Evolutionary conservation across 2,888 invertebrate species (phyloP), one percentile per base, ranked within the genome.

Genomic region (Oligia fasciuncula): DNA sequence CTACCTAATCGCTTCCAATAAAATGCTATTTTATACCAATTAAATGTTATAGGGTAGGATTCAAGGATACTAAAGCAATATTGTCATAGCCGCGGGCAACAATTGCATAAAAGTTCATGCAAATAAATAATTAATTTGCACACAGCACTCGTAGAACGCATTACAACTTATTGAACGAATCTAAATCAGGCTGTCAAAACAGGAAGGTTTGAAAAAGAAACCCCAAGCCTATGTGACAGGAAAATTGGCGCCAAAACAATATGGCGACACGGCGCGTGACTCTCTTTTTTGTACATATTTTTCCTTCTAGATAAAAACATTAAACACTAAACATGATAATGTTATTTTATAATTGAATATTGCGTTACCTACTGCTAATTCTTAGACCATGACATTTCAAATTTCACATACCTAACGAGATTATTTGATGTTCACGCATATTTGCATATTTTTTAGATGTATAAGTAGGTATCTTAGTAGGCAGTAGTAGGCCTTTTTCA

Each of bases 321-420:
- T 60, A 40, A 9, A 4, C 35, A 13, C 3, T 13, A n/a, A 9
- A 62, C 19, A 54, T 17, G 13, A 51, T 9, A 1, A 49, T 72
- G 4, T 63, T 40, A 29, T 73, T 71, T 23, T 63, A 73, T 63
- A 5, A 60, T n/a, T 17, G 35, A 35, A 60, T 60, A 51, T 65
- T n/a, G 11, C 17, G 54, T 66, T 49, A 75, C 66, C 14, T n/a
- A n/a, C 11, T 9, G n/a, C 35, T n/a, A 57, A 77, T 76, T 77
- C 57, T 4, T 23, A 67, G 40, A 49, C 49, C 76, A 60, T 76
- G 57, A 76, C 65, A 74, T 54, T 74, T 74, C 13, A 35, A 11
- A 51, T 73, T 73, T n/a, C 60, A 60, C 71, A 60, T 29, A 74
- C 19, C 73, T 29, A 46, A 62, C 46, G 66, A 66, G 40, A 63